These are phyloP conservation scores for Ageneiosus marmoratus DNA, from an alignment of 2,113 vertebrate genomes.

Conservation along the genomic window DNA sequence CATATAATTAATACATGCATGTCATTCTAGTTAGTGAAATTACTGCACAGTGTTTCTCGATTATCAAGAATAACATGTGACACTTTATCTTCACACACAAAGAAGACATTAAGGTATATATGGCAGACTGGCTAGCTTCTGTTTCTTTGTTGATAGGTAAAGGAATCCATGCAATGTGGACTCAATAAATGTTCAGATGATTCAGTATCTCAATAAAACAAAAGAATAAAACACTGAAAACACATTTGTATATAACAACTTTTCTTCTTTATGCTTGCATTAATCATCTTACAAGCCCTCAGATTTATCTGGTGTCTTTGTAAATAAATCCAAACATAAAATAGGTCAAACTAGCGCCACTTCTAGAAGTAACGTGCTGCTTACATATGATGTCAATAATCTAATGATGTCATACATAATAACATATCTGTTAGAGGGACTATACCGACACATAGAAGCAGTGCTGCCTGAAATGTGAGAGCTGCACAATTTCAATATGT, in stretches of 20 bases:
- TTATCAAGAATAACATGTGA: not conserved
- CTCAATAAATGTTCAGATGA: not conserved
- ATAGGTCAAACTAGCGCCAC: too few relatives aligned
- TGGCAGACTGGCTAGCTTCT: not conserved
- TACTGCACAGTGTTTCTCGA: not conserved
- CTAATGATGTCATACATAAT: not conserved
- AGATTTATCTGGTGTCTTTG: too few relatives aligned
- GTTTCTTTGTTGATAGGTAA: not conserved
- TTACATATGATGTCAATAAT: too few relatives aligned
- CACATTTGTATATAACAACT: too few relatives aligned
- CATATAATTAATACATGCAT: too few relatives aligned
- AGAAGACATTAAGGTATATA: not conserved
- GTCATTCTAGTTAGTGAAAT: not conserved
- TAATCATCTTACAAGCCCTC: too few relatives aligned
- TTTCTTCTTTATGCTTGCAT: too few relatives aligned
- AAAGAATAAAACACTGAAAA: too few relatives aligned
- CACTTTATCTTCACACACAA: not conserved
- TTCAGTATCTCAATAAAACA: too few relatives aligned
- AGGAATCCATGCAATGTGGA: not conserved
- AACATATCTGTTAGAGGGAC: too few relatives aligned
- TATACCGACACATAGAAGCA: not conserved
- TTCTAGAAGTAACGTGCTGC: too few relatives aligned
- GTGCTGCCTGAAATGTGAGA: not conserved
- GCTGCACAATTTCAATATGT: not conserved
- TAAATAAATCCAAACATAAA: not conserved